These are phyloP conservation scores for Erpobdella octoculata DNA, from an alignment of 2,888 invertebrate genomes.

Conservation along the genomic window DNA sequence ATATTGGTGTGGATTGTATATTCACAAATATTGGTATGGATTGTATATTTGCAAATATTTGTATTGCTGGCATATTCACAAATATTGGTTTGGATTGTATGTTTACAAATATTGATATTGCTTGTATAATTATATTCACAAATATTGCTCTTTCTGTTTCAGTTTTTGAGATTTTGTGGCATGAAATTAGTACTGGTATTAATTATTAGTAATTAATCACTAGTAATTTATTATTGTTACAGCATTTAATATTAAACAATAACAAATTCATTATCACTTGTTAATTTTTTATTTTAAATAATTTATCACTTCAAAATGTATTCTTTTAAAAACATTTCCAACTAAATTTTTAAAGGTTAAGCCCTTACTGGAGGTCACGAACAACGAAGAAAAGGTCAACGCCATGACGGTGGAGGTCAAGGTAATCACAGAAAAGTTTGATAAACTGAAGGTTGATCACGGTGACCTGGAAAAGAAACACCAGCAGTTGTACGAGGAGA, in stretches of 20 bases:
- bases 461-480: conserved; percentile 57
- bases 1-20: no score
- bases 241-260: no score
- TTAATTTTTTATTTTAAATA: not conserved
- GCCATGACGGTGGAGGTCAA: conserved; percentile 94
- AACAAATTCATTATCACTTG: no score
- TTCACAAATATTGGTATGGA: no score
- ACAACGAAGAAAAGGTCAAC: conserved; percentile 92
- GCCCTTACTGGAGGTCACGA: conserved; percentile 88
- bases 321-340: not conserved
- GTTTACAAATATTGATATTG: no score
- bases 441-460: conserved; percentile 59
- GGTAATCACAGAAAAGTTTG: conserved; percentile 44
- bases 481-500: conserved; percentile 73
- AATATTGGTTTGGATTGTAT: no score
- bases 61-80: no score
- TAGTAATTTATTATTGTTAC: no score
- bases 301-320: not conserved
- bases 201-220: not conserved
- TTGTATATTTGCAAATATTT: no score
- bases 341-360: conserved; percentile 58
- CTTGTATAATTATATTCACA: no score
- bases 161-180: no score
- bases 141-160: no score
- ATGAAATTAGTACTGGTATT: not conserved